Evolutionary conservation across 2,888 invertebrate species (phyloP).

Genomic region (Exocentrus adspersus): DNA sequence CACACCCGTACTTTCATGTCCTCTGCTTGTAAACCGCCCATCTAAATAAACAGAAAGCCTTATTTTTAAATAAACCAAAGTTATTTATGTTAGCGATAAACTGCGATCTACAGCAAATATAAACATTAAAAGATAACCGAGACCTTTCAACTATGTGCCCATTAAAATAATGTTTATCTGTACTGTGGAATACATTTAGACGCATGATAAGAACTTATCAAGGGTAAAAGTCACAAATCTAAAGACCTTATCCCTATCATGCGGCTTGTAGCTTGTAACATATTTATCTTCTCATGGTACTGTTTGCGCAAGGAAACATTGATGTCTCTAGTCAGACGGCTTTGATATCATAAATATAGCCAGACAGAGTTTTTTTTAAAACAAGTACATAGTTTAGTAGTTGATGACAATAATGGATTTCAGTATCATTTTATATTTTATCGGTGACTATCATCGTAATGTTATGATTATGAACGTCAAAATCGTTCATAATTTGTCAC

Average conservation of each 20-base stretch:
- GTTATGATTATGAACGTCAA: too few species aligned
- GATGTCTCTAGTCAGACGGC: too few species aligned
- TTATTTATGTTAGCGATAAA: conserved; percentile 39
- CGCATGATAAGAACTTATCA: conserved; percentile 43
- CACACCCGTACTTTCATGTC: not conserved
- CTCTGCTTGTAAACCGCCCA: conserved; percentile 6
- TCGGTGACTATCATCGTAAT: too few species aligned
- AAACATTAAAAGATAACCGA: conserved; percentile 35
- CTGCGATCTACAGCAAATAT: conserved; percentile 37
- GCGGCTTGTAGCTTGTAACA: not conserved
- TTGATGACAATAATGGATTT: too few species aligned
- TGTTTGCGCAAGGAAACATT: conserved; percentile 1
- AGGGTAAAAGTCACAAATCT: conserved; percentile 45
- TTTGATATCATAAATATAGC: too few species aligned
- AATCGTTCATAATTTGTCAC: too few species aligned
- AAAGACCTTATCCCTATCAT: conserved; percentile 33
- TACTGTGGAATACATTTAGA: conserved; percentile 43
- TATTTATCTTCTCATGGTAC: not conserved
- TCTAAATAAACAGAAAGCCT: conserved; percentile 13
- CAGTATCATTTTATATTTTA: too few species aligned
- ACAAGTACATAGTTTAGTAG: too few species aligned
- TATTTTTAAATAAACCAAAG: conserved; percentile 36
- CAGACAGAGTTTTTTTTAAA: too few species aligned
- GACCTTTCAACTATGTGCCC: conserved; percentile 43
- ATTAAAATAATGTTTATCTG: conserved; percentile 43